These are phyloP conservation scores for Xestobium rufovillosum DNA, from an alignment of 2,888 invertebrate species.

Conservation along the genomic window DNA sequence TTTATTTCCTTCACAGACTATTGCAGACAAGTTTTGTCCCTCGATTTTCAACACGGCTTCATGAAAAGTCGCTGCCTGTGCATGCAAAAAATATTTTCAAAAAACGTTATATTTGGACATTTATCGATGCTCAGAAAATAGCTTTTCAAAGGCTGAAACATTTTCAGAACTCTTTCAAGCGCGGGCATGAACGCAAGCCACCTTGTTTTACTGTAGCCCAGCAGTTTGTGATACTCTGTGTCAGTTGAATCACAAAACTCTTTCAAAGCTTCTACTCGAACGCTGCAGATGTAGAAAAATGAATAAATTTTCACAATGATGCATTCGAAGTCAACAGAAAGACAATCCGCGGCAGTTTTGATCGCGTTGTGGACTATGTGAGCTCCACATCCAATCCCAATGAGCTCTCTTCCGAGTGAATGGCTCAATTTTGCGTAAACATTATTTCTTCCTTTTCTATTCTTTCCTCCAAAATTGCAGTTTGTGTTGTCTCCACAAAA, in stretches of 20 bases:
- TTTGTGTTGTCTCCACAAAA: conserved; percentile 3
- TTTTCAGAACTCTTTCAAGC: conserved; percentile 7
- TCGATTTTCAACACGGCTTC: conserved; percentile 16
- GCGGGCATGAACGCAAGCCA: conserved; percentile 10
- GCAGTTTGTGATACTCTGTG: conserved; percentile 14
- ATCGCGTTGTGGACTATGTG: conserved; percentile 26
- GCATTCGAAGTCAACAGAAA: conserved; percentile 27
- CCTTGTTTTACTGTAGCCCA: conserved; percentile 15
- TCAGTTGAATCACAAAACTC: conserved; percentile 28
- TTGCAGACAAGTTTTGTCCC: conserved; percentile 12
- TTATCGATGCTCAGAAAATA: conserved; percentile 11
- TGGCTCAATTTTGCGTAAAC: conserved; percentile 4
- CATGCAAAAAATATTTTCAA: conserved; percentile 18
- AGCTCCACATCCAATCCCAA: conserved; percentile 4
- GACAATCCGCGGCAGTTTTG: conserved; percentile 21
- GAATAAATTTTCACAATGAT: conserved; percentile 23
- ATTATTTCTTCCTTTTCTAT: conserved; percentile 11
- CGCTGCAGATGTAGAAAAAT: conserved; percentile 23
- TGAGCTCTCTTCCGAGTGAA: conserved; percentile 12
- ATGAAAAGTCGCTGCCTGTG: conserved; percentile 17
- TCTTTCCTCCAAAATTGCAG: conserved; percentile 4
- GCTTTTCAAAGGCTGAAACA: conserved; percentile 5
- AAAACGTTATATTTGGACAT: conserved; percentile 14
- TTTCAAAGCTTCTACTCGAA: conserved; percentile 26
- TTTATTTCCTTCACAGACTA: conserved; percentile 5